phyloP scores from a whole-genome alignment of 2,113 vertebrate genomes.

The Python bivittatus region DNA sequence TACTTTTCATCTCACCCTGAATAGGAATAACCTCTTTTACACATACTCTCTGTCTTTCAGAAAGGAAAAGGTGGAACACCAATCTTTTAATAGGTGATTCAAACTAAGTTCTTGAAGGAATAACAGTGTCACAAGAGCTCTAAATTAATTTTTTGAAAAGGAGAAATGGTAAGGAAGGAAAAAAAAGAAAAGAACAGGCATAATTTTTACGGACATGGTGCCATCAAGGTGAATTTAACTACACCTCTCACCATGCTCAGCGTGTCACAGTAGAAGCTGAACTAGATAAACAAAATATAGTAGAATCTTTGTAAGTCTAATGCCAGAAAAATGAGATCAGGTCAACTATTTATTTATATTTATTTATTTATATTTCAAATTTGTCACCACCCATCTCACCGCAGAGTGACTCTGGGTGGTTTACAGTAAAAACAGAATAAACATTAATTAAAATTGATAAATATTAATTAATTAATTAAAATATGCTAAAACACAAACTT shows the following conservation, averaged over 20 bases:
- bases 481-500: too few species aligned
- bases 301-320: neutral
- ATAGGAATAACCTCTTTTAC: neutral
- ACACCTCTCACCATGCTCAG: neutral
- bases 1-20: rapidly evolving
- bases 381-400: too few species aligned
- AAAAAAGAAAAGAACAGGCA: too few species aligned
- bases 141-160: neutral
- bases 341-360: too few species aligned
- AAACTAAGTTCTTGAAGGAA: neutral
- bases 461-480: too few species aligned
- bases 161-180: neutral
- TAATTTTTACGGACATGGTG: neutral
- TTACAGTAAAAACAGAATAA: too few species aligned
- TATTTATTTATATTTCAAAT: too few species aligned
- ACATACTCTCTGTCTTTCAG: neutral
- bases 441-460: too few species aligned
- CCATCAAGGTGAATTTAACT: neutral
- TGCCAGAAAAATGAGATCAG: neutral
- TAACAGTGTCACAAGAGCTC: neutral
- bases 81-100: neutral
- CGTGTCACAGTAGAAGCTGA: neutral
- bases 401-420: too few species aligned
- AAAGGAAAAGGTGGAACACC: neutral
- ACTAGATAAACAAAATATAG: neutral